Percentiles rank a stretch among this genome's conserved stretches.
Evolutionary conservation across 1,140 invertebrate species (phyloP).

Genomic region (Leptonema lineaticorne): DNA sequence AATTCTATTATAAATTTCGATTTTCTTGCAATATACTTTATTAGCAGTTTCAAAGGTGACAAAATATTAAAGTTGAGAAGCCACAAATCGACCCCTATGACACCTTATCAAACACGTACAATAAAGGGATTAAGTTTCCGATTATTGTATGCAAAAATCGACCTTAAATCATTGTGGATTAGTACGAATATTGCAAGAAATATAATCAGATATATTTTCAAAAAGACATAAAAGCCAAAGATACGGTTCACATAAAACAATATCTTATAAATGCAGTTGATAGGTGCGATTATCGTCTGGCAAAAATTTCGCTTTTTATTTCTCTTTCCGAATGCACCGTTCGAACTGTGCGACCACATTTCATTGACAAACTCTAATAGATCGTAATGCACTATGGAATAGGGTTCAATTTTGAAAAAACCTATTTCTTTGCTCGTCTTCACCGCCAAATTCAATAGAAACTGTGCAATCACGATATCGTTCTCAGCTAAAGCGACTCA

Average conservation of each 20-base stretch:
- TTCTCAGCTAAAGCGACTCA: neutral
- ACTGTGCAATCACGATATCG: constrained; percentile 35
- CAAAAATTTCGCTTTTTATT: neutral
- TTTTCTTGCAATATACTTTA: too few species aligned
- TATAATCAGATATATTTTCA: neutral
- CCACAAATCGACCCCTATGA: constrained; percentile 4
- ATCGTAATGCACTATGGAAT: neutral
- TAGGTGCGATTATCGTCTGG: neutral
- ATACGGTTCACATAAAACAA: neutral
- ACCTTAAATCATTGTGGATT: neutral
- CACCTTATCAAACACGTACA: neutral
- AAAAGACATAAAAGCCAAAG: neutral
- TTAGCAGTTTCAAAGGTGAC: too few species aligned
- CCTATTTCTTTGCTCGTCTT: neutral
- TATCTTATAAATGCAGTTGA: neutral
- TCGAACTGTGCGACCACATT: neutral
- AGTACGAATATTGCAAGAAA: neutral
- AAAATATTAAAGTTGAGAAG: neutral
- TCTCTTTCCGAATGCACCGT: constrained; percentile 8
- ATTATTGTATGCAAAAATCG: neutral
- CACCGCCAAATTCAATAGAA: constrained; percentile 36
- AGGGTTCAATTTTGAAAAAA: neutral
- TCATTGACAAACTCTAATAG: neutral
- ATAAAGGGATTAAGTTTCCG: constrained; percentile 12
- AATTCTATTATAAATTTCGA: too few species aligned